Conservation (phyloP, 2,888 invertebrate species). For the Trypoxylon attenuatum region DNA sequence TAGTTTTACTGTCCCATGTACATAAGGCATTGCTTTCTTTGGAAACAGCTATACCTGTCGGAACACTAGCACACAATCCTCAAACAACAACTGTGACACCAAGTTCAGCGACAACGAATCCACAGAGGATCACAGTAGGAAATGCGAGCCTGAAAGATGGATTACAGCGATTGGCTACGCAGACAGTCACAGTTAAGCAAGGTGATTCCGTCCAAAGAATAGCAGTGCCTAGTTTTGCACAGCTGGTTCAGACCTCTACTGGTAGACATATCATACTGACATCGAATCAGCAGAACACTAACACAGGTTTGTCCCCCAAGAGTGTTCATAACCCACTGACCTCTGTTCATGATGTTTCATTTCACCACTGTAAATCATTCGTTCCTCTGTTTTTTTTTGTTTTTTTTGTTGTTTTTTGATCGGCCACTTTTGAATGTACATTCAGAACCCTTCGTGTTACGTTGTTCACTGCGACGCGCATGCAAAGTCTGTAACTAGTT, state of each 20-base stretch:
- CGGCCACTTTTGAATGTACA: neutral
- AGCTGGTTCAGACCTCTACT: conserved; percentile 82
- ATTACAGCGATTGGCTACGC: conserved; percentile 66
- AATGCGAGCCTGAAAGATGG: conserved; percentile 68
- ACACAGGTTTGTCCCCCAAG: conserved; percentile 63
- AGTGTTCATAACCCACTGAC: conserved; percentile 43
- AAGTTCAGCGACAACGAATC: conserved; percentile 65
- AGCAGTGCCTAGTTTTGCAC: conserved; percentile 76
- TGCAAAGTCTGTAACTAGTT: no score
- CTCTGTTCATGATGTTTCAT: conserved; percentile 21
- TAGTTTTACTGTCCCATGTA: neutral
- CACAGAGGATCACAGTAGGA: conserved; percentile 71
- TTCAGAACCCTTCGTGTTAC: neutral
- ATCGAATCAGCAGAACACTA: conserved; percentile 73
- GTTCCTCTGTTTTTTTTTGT: conserved; percentile 19
- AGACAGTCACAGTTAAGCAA: conserved; percentile 70
- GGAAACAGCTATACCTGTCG: conserved; percentile 75
- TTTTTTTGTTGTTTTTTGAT: conserved; percentile 16
- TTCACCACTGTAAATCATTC: conserved; percentile 8
- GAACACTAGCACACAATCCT: conserved; percentile 68
- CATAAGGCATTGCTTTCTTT: conserved; percentile 38
- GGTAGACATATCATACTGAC: conserved; percentile 83
- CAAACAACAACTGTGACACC: conserved; percentile 63
- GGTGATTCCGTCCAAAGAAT: conserved; percentile 73
- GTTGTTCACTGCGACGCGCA: conserved; percentile 5